phyloP scores from a whole-genome alignment of 2,797 vertebrate genomes.

The Cacajao melanocephalus region DNA sequence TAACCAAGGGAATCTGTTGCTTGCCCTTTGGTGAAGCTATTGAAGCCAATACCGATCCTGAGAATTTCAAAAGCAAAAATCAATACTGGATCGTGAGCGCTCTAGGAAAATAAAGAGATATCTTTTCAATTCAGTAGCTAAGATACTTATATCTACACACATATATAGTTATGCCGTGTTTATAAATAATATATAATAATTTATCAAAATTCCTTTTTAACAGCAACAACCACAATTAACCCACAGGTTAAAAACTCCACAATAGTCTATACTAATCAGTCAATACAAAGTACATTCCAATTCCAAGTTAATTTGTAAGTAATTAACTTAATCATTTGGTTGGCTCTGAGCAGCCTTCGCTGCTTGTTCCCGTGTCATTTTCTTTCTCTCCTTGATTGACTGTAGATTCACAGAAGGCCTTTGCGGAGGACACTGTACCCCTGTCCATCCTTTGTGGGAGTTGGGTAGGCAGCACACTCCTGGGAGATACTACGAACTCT shows the following conservation, averaged over 20 bases:
- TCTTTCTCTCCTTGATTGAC: not conserved
- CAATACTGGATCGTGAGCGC: not conserved
- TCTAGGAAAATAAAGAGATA: not conserved
- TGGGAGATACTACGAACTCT: not conserved
- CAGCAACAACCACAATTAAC: not conserved
- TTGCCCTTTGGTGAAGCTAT: not conserved
- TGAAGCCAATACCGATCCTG: not conserved
- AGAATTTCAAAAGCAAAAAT: constrained; percentile 26
- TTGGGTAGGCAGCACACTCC: not conserved
- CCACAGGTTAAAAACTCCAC: not conserved
- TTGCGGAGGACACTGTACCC: not conserved
- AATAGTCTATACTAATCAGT: not conserved
- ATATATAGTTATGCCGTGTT: not conserved
- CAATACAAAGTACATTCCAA: not conserved
- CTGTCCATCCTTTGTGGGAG: not conserved
- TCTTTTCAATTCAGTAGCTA: not conserved
- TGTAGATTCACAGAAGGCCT: not conserved
- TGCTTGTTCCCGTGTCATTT: not conserved
- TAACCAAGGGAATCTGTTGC: not conserved
- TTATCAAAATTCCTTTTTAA: constrained; percentile 32
- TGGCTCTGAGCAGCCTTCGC: not conserved
- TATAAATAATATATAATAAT: not conserved
- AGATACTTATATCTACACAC: not conserved
- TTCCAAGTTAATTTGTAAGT: not conserved
- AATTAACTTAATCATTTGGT: not conserved